Evolutionary conservation across 2,113 vertebrate species (phyloP).

Genomic region (Eubucco bourcierii): DNA sequence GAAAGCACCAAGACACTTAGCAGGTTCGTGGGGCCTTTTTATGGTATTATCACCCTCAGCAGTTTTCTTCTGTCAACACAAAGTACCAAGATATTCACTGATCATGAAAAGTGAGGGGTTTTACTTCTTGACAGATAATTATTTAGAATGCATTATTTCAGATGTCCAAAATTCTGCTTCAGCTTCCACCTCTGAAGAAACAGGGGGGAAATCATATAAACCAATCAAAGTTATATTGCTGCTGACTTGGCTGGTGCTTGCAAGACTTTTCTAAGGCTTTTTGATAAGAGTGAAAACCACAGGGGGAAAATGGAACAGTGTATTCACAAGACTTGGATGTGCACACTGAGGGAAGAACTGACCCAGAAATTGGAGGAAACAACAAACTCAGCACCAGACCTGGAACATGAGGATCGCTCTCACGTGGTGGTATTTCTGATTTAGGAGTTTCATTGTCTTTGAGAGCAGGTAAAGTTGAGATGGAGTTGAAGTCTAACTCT

Average conservation of each 20-base stretch:
- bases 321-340: background rate
- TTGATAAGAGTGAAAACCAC: background rate
- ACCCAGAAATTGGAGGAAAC: background rate
- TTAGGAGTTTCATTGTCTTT: accelerated
- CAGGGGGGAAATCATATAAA: background rate
- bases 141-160: background rate
- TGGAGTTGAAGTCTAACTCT: too few relatives aligned
- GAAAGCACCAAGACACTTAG: background rate
- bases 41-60: background rate
- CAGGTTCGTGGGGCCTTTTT: background rate
- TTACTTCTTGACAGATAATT: background rate
- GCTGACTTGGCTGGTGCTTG: background rate
- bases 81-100: background rate
- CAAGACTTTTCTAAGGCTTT: background rate
- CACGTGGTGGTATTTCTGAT: accelerated
- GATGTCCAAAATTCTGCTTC: background rate
- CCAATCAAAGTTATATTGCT: background rate
- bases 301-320: background rate
- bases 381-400: background rate
- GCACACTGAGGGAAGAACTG: background rate
- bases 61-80: background rate
- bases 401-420: accelerated
- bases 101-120: background rate
- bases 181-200: background rate
- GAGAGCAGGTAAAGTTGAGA: background rate